Evolutionary conservation across 64 coral and sea anemone genomes (phyloP).

Genomic region (Montipora cactus): DNA sequence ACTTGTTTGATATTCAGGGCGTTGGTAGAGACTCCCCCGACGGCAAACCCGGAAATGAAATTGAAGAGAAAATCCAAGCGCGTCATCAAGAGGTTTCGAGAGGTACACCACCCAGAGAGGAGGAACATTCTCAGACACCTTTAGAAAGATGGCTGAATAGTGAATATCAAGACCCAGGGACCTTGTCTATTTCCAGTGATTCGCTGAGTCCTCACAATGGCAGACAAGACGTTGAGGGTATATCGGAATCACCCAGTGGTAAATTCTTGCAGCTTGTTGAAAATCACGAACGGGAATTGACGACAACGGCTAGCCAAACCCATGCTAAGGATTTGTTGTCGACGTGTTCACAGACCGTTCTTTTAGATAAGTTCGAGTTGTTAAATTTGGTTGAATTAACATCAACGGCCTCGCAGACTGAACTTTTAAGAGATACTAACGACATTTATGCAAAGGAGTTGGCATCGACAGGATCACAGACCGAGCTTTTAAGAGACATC

Average conservation of each 20-base stretch:
- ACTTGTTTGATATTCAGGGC: slow-evolving; percentile 19
- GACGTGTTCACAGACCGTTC: slow-evolving; percentile 56
- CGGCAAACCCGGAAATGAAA: slow-evolving; percentile 57
- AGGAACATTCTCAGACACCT: background rate
- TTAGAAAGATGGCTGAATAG: background rate
- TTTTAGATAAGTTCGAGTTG: background rate
- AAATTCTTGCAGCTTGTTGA: slow-evolving; percentile 43
- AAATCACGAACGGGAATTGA: background rate
- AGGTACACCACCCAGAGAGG: background rate
- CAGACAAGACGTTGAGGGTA: background rate
- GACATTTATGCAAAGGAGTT: background rate
- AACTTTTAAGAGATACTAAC: background rate
- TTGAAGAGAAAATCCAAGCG: slow-evolving; percentile 5
- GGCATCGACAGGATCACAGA: slow-evolving; percentile 50
- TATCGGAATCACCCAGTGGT: slow-evolving; percentile 28
- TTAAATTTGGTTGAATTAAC: background rate
- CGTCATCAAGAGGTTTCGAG: background rate
- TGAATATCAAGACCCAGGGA: background rate
- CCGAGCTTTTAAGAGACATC: slow-evolving; percentile 43
- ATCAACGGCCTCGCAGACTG: slow-evolving; percentile 52
- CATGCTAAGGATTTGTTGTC: background rate
- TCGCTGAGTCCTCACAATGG: slow-evolving; percentile 21
- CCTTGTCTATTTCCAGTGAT: slow-evolving; percentile 18
- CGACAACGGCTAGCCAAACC: slow-evolving; percentile 11
- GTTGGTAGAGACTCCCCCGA: slow-evolving; percentile 73